Base-by-base conservation (phyloP, 2,888 invertebrate genomes). In the Phaonia tiefii region DNA sequence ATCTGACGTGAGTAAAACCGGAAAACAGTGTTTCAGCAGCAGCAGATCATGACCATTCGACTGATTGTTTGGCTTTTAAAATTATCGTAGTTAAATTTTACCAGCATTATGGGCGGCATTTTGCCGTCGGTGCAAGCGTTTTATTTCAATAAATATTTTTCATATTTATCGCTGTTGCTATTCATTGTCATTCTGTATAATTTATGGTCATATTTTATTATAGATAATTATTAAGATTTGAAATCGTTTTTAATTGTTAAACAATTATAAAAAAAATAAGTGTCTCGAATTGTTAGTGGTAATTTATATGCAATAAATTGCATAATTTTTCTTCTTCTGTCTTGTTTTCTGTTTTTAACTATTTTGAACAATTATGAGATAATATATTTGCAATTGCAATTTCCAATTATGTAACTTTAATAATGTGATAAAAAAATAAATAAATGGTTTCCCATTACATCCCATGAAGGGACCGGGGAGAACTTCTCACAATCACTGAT, bases 151-250 rank as follows among this genome's bases (percentile, higher is more conserved):
- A 31, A 60, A 39, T 60, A 42, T 22, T 63, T 39, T 63, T 42
- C n/a, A n/a, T n/a, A n/a, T n/a, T n/a, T n/a, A n/a, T n/a, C 13
- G 26, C 26, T 11, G 17, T 17, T 42, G n/a, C n/a, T n/a, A n/a
- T n/a, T 31, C 31, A 31, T 31, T 22, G 22, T 17, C 8, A 42
- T 63, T 51, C 8, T 63, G n/a, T n/a, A n/a, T n/a, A n/a, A n/a
- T 63, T 63, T 63, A 63, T 63, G 39, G 10, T 22, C 22, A 5
- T 63, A 13, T 42, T 63, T 63, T 63, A 63, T 63, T 63, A 42
- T 63, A 39, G 63, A 63, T 63, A 63, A 63, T 63, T 63, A 42
- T 63, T 63, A 42, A 39, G 63, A 63, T 39, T 63, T 42, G 22
- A 39, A 20, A 15, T 20, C 22, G 11, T 60, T 60, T 63, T 20